phyloP scores from a whole-genome alignment of 2,113 vertebrate genomes.

The Grammomys surdaster region DNA sequence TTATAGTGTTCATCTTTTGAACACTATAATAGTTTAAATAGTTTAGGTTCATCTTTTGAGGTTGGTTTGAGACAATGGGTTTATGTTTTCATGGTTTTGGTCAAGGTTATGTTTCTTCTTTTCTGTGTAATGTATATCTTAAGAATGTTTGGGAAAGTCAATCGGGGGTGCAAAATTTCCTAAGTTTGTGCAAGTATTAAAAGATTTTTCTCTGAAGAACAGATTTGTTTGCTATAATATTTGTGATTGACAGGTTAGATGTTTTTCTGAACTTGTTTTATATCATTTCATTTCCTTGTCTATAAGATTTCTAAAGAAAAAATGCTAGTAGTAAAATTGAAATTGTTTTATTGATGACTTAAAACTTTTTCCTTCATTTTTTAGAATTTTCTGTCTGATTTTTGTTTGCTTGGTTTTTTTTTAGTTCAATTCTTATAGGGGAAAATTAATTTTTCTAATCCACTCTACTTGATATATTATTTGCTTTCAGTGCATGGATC shows the following conservation, averaged over 20 bases:
- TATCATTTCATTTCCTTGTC: too few relatives aligned
- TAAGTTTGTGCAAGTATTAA: background rate
- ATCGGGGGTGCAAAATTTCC: background rate
- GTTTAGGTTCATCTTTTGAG: background rate
- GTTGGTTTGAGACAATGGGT: background rate
- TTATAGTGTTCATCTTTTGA: background rate
- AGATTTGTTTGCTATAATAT: background rate
- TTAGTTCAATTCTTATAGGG: too few relatives aligned
- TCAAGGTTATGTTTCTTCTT: background rate
- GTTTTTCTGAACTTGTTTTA: too few relatives aligned
- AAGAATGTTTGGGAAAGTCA: background rate
- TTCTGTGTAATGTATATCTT: background rate
- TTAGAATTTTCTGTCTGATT: too few relatives aligned
- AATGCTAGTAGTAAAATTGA: too few relatives aligned
- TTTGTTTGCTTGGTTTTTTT: background rate
- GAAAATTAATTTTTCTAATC: background rate
- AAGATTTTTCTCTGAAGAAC: background rate
- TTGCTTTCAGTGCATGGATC: background rate
- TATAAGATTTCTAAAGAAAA: too few relatives aligned
- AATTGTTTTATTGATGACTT: too few relatives aligned
- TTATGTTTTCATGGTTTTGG: background rate
- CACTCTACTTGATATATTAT: background rate
- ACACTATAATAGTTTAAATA: background rate
- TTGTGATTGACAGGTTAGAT: background rate
- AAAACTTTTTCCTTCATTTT: background rate